Conservation (phyloP, 2,113 vertebrate genomes). For the Neogale vison region DNA sequence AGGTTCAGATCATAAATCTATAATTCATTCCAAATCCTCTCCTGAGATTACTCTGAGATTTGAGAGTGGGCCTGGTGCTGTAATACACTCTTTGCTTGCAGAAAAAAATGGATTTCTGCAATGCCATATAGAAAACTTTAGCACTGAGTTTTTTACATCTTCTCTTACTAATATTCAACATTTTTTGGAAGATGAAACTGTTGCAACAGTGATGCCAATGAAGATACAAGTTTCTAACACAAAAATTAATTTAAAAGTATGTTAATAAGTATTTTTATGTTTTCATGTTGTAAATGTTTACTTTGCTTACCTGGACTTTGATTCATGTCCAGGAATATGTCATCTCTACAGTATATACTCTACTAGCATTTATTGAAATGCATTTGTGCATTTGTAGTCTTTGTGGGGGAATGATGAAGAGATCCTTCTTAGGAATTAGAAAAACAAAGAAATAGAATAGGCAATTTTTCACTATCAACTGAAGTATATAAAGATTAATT, state of each 20-base stretch:
- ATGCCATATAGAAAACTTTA: constrained; percentile 93
- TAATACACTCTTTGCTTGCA: constrained; percentile 91
- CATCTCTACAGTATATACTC: not conserved
- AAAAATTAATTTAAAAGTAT: constrained; percentile 94
- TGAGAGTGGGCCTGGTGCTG: constrained; percentile 92
- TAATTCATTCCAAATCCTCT: constrained; percentile 79
- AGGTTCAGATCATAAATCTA: constrained; percentile 86
- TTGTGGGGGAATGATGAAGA: not conserved
- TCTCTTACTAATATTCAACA: constrained; percentile 93
- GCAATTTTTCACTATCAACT: not conserved
- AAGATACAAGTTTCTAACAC: constrained; percentile 94
- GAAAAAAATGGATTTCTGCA: constrained; percentile 97
- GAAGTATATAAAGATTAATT: not conserved
- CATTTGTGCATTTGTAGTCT: not conserved
- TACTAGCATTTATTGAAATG: not conserved
- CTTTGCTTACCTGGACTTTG: constrained; percentile 50
- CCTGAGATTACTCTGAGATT: constrained; percentile 93
- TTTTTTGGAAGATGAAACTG: constrained; percentile 95
- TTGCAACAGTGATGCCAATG: constrained; percentile 96
- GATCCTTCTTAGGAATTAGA: constrained; percentile 69
- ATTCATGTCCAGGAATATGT: constrained; percentile 40
- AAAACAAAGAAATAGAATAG: not conserved
- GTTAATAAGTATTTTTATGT: constrained; percentile 69
- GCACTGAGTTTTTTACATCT: constrained; percentile 93
- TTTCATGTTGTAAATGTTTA: constrained; percentile 47